These are phyloP conservation scores for Caradrina clavipalpis DNA, from an alignment of 2,888 invertebrate genomes.

Conservation along the genomic window DNA sequence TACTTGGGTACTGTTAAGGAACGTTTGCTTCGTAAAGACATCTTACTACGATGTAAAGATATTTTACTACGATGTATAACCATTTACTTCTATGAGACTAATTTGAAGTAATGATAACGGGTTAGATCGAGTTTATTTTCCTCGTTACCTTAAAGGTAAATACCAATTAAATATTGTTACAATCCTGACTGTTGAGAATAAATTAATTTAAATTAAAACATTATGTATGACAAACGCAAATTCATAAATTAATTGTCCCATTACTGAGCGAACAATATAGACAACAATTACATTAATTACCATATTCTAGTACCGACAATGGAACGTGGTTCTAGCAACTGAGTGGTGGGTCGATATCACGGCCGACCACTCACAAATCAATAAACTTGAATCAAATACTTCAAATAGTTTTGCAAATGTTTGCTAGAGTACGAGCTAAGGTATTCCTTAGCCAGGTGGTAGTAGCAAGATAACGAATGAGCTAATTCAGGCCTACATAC, in stretches of 20 bases:
- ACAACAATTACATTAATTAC: constrained; percentile 40
- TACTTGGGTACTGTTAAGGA: constrained; percentile 25
- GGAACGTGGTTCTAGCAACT: constrained; percentile 12
- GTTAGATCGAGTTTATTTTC: constrained; percentile 3
- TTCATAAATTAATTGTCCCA: constrained; percentile 7
- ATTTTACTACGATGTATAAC: constrained; percentile 6
- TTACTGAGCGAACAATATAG: constrained; percentile 18
- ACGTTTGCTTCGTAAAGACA: constrained; percentile 18
- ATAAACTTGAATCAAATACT: constrained; percentile 38
- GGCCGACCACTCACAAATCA: constrained; percentile 31
- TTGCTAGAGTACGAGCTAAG: neutral
- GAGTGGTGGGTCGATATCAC: constrained; percentile 33
- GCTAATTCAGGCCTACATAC: too few relatives aligned
- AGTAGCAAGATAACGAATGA: too few relatives aligned
- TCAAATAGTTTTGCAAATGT: constrained; percentile 15
- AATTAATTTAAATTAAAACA: constrained; percentile 30
- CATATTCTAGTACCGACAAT: constrained; percentile 29
- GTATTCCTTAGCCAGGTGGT: too few relatives aligned
- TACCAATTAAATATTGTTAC: neutral
- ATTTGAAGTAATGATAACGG: neutral
- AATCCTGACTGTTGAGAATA: neutral
- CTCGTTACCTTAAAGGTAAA: constrained; percentile 6
- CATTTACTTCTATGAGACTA: neutral
- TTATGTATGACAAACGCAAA: constrained; percentile 20
- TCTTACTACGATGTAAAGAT: neutral